A percentile compares a stretch with the other conserved stretches of the same genome.
Evolutionary conservation across 2,113 vertebrate species (phyloP).

Genomic region (Vireo altiloquus): DNA sequence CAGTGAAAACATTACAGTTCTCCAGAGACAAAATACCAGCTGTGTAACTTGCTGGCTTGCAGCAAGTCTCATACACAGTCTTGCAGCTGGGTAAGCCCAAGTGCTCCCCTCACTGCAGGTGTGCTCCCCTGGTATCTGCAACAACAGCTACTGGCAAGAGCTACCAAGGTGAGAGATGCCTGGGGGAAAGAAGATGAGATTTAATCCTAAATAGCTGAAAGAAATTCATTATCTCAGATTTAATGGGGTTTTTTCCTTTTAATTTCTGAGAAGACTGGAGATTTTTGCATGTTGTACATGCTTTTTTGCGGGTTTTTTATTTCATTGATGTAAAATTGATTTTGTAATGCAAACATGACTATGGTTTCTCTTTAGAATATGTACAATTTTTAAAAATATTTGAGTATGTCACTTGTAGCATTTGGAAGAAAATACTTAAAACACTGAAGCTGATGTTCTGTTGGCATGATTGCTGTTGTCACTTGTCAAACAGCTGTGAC

Average conservation of each 20-base stretch:
- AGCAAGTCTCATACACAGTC: neutral
- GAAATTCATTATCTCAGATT: neutral
- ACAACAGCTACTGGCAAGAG: neutral
- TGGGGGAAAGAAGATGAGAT: neutral
- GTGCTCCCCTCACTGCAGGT: neutral
- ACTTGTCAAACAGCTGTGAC: neutral
- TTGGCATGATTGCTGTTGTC: neutral
- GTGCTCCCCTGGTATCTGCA: neutral
- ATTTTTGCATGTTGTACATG: slow-evolving; percentile 54
- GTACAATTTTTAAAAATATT: neutral
- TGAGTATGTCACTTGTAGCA: neutral
- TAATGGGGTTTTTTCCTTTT: neutral
- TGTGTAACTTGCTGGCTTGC: neutral
- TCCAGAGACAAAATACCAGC: neutral
- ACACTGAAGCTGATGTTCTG: neutral
- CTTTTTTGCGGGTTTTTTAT: neutral
- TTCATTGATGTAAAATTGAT: neutral
- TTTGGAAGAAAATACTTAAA: neutral
- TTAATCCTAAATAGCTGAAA: neutral
- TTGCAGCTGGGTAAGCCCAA: neutral
- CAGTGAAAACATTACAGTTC: neutral
- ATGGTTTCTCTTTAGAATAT: neutral
- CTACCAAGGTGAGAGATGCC: neutral
- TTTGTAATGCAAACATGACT: neutral
- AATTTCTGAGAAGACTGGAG: neutral